Evolutionary conservation across 2,797 vertebrate species (phyloP).

Genomic region (Erethizon dorsatum): DNA sequence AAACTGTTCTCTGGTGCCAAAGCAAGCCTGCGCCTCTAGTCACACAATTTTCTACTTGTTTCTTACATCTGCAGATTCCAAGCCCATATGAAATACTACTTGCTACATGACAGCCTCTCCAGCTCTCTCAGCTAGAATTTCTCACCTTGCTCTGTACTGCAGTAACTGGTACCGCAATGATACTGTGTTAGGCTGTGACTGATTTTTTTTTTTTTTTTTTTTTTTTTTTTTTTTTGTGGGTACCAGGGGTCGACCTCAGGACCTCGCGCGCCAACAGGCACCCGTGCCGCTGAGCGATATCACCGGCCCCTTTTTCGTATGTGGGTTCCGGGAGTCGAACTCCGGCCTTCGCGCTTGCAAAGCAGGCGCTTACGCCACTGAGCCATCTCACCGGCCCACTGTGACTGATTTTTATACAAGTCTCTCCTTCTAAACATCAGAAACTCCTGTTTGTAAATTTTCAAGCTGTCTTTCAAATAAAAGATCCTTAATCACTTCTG

Average conservation of each 20-base stretch:
- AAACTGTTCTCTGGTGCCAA: neutral
- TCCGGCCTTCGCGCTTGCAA: too few species aligned
- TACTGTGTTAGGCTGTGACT: neutral
- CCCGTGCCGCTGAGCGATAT: too few species aligned
- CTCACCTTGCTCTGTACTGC: neutral
- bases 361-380: too few species aligned
- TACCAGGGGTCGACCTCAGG: too few species aligned
- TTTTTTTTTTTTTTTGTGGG: too few species aligned
- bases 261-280: too few species aligned
- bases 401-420: neutral
- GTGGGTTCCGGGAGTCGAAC: too few species aligned
- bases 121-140: neutral
- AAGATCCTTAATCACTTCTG: neutral
- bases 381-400: too few species aligned
- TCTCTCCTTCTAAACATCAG: slow-evolving; percentile 15
- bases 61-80: slow-evolving; percentile 10
- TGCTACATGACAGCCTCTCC: neutral
- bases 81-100: neutral
- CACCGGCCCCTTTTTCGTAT: too few species aligned
- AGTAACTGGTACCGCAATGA: neutral
- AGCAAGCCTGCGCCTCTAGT: neutral
- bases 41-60: slow-evolving; percentile 17
- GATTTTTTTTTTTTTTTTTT: too few species aligned
- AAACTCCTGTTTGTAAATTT: slow-evolving; percentile 12
- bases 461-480: neutral